Percentiles rank a stretch among this genome's conserved stretches.
These are phyloP conservation scores for Lota lota DNA, from an alignment of 2,113 vertebrate genomes.

Conservation along the genomic window DNA sequence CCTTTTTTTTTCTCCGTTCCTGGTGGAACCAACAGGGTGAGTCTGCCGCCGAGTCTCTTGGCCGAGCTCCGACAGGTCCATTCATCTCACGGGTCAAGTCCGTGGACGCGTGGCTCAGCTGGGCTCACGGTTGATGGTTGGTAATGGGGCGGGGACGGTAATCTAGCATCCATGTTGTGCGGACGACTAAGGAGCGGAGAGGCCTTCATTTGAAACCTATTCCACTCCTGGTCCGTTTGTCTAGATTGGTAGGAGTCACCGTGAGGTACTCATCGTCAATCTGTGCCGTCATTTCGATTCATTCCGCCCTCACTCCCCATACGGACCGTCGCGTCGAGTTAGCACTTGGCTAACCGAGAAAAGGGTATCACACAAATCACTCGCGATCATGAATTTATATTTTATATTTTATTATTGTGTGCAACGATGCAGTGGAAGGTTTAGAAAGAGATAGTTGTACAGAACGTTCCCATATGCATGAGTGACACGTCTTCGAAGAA, in stretches of 20 bases:
- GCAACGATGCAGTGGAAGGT: neutral
- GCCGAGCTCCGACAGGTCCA: constrained; percentile 37
- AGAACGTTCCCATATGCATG: constrained; percentile 79
- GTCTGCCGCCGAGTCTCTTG: constrained; percentile 20
- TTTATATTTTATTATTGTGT: neutral
- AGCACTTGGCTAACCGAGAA: no score
- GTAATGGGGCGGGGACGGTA: constrained; percentile 41
- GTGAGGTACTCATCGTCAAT: no score
- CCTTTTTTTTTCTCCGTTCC: constrained; percentile 9
- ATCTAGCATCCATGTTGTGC: constrained; percentile 32
- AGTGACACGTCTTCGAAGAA: constrained; percentile 73
- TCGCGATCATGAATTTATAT: neutral
- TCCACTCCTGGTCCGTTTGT: constrained; percentile 18
- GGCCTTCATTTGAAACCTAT: no score
- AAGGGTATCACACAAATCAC: no score
- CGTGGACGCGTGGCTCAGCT: constrained; percentile 16
- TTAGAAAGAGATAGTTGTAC: constrained; percentile 31
- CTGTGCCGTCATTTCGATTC: no score
- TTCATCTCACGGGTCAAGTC: constrained; percentile 43
- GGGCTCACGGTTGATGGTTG: constrained; percentile 18
- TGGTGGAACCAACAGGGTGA: constrained; percentile 44
- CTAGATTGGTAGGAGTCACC: no score
- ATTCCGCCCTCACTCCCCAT: no score
- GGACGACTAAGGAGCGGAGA: no score
- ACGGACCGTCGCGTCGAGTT: no score